These are phyloP conservation scores for Malurus splendens DNA, from an alignment of 2,797 vertebrate genomes.

Conservation along the genomic window DNA sequence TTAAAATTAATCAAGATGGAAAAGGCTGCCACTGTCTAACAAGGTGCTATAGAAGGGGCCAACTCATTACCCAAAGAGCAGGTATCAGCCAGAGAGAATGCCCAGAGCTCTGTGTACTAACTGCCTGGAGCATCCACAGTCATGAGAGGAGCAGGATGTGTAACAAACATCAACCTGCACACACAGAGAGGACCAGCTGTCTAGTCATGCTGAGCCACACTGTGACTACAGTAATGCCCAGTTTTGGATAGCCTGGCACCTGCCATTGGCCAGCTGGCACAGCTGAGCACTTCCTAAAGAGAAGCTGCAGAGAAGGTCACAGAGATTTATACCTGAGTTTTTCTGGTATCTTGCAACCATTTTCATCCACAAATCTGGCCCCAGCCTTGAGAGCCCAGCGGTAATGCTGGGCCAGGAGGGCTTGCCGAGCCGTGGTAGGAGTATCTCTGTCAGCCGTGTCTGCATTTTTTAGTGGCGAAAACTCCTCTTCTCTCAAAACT, in stretches of 20 bases:
- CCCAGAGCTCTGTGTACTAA: background rate
- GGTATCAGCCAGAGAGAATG: background rate
- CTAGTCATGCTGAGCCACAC: background rate
- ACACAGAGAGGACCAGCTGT: background rate
- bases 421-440: constrained; percentile 76
- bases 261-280: background rate
- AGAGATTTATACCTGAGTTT: constrained; percentile 63
- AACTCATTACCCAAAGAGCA: background rate
- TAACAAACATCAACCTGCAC: background rate
- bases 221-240: fast-evolving
- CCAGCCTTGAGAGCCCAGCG: constrained; percentile 83
- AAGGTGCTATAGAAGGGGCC: background rate
- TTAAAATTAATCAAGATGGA: background rate
- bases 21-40: background rate
- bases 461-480: constrained; percentile 90
- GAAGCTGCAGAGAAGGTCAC: background rate
- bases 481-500: constrained; percentile 89
- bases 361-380: constrained; percentile 73
- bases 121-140: background rate
- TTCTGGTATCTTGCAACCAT: constrained; percentile 59
- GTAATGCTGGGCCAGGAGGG: constrained; percentile 84
- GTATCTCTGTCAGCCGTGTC: constrained; percentile 77
- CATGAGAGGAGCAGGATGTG: background rate
- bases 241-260: background rate
- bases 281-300: background rate